These are phyloP conservation scores for Auanema sp. DNA, from an alignment of 2,888 invertebrate genomes.

Conservation along the genomic window DNA sequence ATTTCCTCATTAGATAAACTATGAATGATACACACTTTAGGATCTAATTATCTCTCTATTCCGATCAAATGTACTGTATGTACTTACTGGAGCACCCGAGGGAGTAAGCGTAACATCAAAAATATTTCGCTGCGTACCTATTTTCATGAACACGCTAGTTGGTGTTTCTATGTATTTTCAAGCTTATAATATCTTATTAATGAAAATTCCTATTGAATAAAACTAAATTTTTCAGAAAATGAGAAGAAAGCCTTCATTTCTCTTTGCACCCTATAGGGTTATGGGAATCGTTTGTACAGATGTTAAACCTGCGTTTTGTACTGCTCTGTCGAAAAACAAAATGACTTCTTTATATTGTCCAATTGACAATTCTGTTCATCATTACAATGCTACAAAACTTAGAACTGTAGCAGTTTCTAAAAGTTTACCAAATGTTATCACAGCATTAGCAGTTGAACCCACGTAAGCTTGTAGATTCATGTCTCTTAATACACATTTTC, in stretches of 20 bases:
- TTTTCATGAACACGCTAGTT: too few species aligned
- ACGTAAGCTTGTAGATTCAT: conserved; percentile 23
- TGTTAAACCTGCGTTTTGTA: conserved; percentile 14
- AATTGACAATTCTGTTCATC: conserved; percentile 10
- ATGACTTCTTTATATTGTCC: conserved; percentile 15
- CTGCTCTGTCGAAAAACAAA: conserved; percentile 5
- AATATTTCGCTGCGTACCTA: too few species aligned
- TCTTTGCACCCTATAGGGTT: conserved; percentile 17
- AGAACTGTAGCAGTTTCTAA: conserved; percentile 14
- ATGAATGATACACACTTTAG: too few species aligned
- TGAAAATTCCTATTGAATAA: too few species aligned
- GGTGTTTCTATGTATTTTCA: too few species aligned
- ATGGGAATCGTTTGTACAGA: conserved; percentile 16
- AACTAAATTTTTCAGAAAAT: conserved; percentile 3
- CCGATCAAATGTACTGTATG: too few species aligned
- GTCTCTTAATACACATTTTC: conserved; percentile 9
- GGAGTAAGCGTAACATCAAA: too few species aligned
- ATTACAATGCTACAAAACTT: conserved; percentile 17
- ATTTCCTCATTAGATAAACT: too few species aligned
- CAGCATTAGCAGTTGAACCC: conserved; percentile 34
- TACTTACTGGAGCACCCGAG: too few species aligned
- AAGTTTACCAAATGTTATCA: conserved; percentile 18
- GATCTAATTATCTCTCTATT: too few species aligned
- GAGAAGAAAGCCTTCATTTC: conserved; percentile 13
- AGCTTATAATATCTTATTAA: too few species aligned